phyloP scores from a whole-genome alignment of 2,888 invertebrate genomes.

The Thyatira batis region DNA sequence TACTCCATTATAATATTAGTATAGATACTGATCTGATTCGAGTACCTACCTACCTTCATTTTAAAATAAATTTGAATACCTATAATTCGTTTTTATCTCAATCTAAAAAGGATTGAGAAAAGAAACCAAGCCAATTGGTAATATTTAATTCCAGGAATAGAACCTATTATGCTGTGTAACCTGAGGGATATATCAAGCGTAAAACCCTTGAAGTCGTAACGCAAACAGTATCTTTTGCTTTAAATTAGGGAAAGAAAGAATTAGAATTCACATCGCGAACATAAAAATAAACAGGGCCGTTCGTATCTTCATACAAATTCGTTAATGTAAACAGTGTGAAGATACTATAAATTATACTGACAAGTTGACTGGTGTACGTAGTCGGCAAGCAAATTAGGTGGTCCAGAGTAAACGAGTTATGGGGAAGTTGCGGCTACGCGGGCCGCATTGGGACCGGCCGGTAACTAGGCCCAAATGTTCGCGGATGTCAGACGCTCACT shows the following conservation, averaged over 20 bases:
- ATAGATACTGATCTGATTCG: too few species aligned
- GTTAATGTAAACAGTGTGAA: conserved; percentile 23
- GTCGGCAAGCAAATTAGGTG: conserved; percentile 70
- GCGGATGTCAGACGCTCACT: conserved; percentile 11
- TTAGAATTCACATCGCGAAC: neutral
- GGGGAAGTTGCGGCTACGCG: conserved; percentile 56
- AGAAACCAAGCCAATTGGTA: too few species aligned
- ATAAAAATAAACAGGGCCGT: neutral
- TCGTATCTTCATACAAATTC: neutral
- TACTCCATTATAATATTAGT: too few species aligned
- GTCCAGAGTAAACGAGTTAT: conserved; percentile 72
- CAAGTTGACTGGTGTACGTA: conserved; percentile 60
- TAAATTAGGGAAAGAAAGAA: neutral
- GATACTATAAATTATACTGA: conserved; percentile 61
- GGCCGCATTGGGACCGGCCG: conserved; percentile 50
- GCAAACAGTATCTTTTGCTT: neutral
- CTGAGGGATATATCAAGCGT: too few species aligned
- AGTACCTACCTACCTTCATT: too few species aligned
- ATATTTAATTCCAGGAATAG: too few species aligned
- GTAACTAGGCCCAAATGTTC: conserved; percentile 36
- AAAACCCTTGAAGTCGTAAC: too few species aligned
- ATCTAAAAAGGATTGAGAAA: too few species aligned
- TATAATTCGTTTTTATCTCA: too few species aligned
- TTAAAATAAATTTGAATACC: too few species aligned
- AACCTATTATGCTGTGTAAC: too few species aligned